These are phyloP conservation scores for Pristiophorus japonicus DNA, from an alignment of 2,113 vertebrate species.

Conservation along the genomic window DNA sequence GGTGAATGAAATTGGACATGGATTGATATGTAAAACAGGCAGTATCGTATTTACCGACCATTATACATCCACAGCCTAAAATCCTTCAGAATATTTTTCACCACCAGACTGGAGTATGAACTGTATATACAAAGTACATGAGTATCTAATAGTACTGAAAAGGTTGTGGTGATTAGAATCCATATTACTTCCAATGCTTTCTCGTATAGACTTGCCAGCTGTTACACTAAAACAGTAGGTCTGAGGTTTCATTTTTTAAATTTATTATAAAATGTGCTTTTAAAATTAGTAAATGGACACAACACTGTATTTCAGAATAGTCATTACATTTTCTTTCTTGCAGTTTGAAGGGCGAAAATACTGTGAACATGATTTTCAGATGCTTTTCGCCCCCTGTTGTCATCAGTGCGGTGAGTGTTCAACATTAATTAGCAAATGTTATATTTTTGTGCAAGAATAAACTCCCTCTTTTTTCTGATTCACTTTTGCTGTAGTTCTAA, in stretches of 20 bases:
- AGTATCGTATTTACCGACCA: too few relatives aligned
- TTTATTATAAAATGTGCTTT: background rate
- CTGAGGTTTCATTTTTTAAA: background rate
- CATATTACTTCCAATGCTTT: background rate
- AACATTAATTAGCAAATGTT: slow-evolving; percentile 33
- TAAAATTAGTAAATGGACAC: background rate
- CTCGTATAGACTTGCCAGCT: background rate
- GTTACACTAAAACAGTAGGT: background rate
- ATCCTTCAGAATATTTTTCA: background rate
- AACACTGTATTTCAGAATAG: background rate
- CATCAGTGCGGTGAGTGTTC: slow-evolving; percentile 90
- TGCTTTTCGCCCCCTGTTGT: slow-evolving; percentile 97
- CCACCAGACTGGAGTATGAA: background rate
- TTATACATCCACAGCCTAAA: background rate
- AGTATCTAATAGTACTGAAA: background rate
- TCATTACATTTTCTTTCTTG: slow-evolving; percentile 43
- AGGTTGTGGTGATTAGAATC: background rate
- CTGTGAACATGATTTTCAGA: slow-evolving; percentile 98
- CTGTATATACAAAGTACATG: background rate
- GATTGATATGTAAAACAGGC: too few relatives aligned
- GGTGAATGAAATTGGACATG: too few relatives aligned
- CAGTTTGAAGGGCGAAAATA: slow-evolving; percentile 98
- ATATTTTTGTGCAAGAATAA: slow-evolving; percentile 41
- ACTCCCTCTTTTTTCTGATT: background rate
- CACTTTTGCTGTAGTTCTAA: background rate